A percentile compares a stretch with the other conserved stretches of the same genome.
These are phyloP conservation scores for Lysiphlebus fabarum DNA, from an alignment of 1,140 invertebrate species.

Conservation along the genomic window DNA sequence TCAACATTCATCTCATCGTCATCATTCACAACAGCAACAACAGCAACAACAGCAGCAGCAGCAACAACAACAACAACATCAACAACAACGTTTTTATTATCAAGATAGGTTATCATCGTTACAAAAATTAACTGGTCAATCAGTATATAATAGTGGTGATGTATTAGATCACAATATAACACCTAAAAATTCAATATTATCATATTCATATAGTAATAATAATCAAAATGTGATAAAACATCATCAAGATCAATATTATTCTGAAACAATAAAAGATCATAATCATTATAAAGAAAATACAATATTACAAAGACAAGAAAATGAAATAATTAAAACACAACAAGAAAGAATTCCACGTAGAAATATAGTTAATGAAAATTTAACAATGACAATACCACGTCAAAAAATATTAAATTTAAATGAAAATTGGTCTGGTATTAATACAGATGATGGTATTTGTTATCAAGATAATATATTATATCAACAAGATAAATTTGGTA, in stretches of 20 bases:
- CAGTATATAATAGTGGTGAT: background rate
- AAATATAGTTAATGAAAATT: background rate
- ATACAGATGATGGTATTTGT: slow-evolving; percentile 47
- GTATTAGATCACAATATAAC: background rate
- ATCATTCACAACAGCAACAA: slow-evolving; percentile 1
- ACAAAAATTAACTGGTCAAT: background rate
- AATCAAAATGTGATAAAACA: too few species aligned
- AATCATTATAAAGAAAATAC: background rate
- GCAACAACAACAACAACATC: background rate
- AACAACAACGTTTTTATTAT: slow-evolving; percentile 16
- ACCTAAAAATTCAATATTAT: too few species aligned
- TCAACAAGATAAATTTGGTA: slow-evolving; percentile 58
- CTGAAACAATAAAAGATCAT: background rate
- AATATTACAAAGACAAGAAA: background rate
- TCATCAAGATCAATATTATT: background rate
- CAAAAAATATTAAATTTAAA: background rate
- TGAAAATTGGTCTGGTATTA: slow-evolving; percentile 16
- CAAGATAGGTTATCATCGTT: slow-evolving; percentile 8
- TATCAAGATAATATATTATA: background rate
- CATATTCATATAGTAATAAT: too few species aligned
- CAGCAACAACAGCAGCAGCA: slow-evolving; percentile 6
- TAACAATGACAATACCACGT: too few species aligned
- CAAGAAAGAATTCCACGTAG: background rate
- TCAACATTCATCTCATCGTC: slow-evolving; percentile 5
- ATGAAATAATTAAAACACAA: too few species aligned